Conservation (phyloP, 2,888 invertebrate species). For the Drosophila melanosoma region DNA sequence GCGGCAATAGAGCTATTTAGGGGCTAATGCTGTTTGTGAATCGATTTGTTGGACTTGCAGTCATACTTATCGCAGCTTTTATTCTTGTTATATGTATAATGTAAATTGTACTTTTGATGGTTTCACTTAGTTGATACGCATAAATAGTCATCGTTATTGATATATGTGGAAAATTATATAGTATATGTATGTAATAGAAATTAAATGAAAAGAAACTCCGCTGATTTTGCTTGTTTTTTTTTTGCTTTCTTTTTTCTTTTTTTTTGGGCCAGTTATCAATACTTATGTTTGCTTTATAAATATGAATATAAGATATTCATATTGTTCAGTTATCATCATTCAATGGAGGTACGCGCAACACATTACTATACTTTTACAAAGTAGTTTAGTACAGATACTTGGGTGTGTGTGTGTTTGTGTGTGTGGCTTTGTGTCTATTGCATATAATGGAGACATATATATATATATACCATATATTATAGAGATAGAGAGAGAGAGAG, state of each 20-base stretch:
- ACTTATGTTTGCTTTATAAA: slow-evolving; percentile 32
- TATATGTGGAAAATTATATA: slow-evolving; percentile 80
- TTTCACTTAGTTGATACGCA: slow-evolving; percentile 69
- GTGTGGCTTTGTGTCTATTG: slow-evolving; percentile 27
- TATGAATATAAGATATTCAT: slow-evolving; percentile 18
- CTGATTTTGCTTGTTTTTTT: slow-evolving; percentile 36
- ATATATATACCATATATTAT: slow-evolving; percentile 18
- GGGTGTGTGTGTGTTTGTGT: slow-evolving; percentile 27
- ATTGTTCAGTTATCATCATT: slow-evolving; percentile 39
- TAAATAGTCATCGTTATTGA: slow-evolving; percentile 85
- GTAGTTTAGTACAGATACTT: slow-evolving; percentile 18
- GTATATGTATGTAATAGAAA: slow-evolving; percentile 56
- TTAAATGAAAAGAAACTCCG: slow-evolving; percentile 70
- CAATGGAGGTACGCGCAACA: slow-evolving; percentile 65
- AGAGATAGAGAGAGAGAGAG: slow-evolving; percentile 9
- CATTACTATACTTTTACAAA: slow-evolving; percentile 77
- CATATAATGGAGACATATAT: slow-evolving; percentile 15
- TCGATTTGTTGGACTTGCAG: slow-evolving; percentile 41
- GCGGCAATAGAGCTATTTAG: slow-evolving; percentile 84
- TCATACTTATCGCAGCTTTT: slow-evolving; percentile 46
- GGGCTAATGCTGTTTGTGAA: slow-evolving; percentile 61
- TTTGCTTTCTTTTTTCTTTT: neutral
- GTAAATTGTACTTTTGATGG: slow-evolving; percentile 28
- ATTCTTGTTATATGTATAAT: slow-evolving; percentile 16
- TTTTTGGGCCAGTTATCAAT: slow-evolving; percentile 38